phyloP scores from a whole-genome alignment of 53 echinoderm and acorn worm species.

The Temnopleurus reevesii region DNA sequence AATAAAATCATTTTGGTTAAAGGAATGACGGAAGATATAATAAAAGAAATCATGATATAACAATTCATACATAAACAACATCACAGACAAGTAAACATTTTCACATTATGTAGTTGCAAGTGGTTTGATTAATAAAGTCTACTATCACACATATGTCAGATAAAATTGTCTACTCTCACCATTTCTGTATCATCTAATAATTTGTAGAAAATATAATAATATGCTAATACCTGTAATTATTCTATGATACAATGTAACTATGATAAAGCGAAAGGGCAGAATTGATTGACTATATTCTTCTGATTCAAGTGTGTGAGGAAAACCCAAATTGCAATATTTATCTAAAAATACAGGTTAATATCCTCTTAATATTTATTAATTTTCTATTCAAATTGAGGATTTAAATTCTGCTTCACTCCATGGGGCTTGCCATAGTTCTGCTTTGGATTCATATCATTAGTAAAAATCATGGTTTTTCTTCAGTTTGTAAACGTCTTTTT shows the following conservation, averaged over 20 bases:
- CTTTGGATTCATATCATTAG: too few relatives aligned
- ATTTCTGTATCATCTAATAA: background rate
- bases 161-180: background rate
- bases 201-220: slow-evolving; percentile 3
- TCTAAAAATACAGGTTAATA: too few relatives aligned
- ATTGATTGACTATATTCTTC: too few relatives aligned
- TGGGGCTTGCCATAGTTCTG: too few relatives aligned
- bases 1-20: slow-evolving; percentile 32
- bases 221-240: background rate
- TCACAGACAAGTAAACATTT: background rate
- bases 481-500: too few relatives aligned
- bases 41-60: slow-evolving; percentile 21
- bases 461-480: too few relatives aligned
- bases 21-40: slow-evolving; percentile 35
- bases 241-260: background rate
- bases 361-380: too few relatives aligned
- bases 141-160: slow-evolving; percentile 15
- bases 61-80: background rate
- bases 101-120: background rate
- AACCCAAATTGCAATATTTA: too few relatives aligned
- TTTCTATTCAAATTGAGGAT: too few relatives aligned
- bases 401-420: too few relatives aligned
- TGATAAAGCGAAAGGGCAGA: too few relatives aligned
- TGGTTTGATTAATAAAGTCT: background rate
- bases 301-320: too few relatives aligned